Evolutionary conservation across 2,797 vertebrate species (phyloP).

Genomic region (Thamnophis elegans): DNA sequence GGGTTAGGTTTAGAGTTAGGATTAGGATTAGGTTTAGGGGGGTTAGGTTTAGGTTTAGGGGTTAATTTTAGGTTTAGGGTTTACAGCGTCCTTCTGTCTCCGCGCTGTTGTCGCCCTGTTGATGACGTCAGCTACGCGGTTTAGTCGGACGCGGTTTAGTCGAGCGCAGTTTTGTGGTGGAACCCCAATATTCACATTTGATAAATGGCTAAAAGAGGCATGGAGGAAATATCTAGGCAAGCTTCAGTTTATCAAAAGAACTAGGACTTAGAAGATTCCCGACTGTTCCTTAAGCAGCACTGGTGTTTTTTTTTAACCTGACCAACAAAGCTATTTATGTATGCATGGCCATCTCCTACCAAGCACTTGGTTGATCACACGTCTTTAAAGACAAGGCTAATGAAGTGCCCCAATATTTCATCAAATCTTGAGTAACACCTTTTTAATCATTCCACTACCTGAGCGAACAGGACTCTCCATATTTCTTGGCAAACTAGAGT

Average conservation of each 20-base stretch:
- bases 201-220: neutral
- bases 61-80: too few relatives aligned
- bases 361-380: neutral
- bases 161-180: too few relatives aligned
- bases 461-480: neutral
- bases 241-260: neutral
- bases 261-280: neutral
- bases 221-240: neutral
- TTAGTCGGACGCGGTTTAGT: too few relatives aligned
- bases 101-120: too few relatives aligned
- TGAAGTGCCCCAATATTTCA: neutral
- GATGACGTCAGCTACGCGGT: too few relatives aligned
- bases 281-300: neutral
- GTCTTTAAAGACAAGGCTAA: neutral
- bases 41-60: too few relatives aligned
- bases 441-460: constrained; percentile 3
- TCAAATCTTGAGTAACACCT: constrained; percentile 26
- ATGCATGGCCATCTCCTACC: too few relatives aligned
- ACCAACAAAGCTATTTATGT: neutral
- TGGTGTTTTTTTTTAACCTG: neutral
- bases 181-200: neutral
- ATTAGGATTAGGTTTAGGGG: too few relatives aligned
- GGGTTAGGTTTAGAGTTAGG: too few relatives aligned
- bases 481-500: neutral
- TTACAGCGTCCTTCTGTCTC: too few relatives aligned